phyloP scores from a whole-genome alignment of 2,797 vertebrate genomes.

The Notolepis coatsorum region DNA sequence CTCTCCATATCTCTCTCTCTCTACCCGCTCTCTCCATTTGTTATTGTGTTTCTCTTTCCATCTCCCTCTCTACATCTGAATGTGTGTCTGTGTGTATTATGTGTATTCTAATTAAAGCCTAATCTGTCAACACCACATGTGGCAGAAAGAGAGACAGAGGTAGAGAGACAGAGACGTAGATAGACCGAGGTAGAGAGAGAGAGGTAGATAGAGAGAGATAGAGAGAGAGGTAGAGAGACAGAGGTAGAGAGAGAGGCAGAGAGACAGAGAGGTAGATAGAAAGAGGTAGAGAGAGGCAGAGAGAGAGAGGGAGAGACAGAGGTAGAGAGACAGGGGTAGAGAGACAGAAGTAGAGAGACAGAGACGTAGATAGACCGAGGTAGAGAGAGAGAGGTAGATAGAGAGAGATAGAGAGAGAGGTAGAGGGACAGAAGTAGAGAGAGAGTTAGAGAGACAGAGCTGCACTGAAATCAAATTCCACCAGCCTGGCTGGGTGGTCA shows the following conservation, averaged over 20 bases:
- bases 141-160: not conserved
- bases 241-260: not conserved
- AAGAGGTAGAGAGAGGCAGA: constrained; percentile 8
- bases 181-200: not conserved
- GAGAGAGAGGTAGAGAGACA: constrained; percentile 12
- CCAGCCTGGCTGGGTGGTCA: too few relatives aligned
- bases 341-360: not conserved
- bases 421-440: constrained; percentile 26
- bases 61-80: not conserved
- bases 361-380: not conserved
- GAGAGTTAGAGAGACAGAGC: constrained; percentile 30
- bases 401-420: constrained; percentile 11
- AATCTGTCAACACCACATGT: constrained; percentile 52
- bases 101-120: constrained; percentile 54
- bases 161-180: not conserved
- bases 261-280: not conserved
- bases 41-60: too few relatives aligned
- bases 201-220: constrained; percentile 21
- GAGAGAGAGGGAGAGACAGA: constrained; percentile 17
- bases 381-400: not conserved
- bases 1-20: not conserved
- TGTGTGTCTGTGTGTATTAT: not conserved
- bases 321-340: constrained; percentile 3
- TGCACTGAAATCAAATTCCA: too few relatives aligned
- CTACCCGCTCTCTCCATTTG: not conserved